Conservation (phyloP, 1,140 invertebrate genomes). For the Zaprionus capensis region DNA sequence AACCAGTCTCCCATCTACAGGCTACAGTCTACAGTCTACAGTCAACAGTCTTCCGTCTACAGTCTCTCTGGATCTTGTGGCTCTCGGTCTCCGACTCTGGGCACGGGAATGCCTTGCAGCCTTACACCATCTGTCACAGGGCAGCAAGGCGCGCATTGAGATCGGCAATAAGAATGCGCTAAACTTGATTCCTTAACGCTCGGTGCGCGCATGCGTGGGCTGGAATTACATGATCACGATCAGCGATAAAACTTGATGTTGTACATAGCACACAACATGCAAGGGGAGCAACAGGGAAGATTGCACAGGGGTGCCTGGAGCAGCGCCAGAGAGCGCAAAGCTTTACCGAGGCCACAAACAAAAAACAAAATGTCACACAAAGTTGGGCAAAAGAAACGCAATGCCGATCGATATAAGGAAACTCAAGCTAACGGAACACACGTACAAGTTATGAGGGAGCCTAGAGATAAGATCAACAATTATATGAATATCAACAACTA, state of each 20-base stretch:
- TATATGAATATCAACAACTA: not conserved
- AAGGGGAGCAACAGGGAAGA: constrained; percentile 13
- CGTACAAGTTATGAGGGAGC: not conserved
- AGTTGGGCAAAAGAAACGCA: constrained; percentile 54
- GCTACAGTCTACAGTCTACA: not conserved
- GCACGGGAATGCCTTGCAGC: constrained; percentile 72
- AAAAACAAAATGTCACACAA: constrained; percentile 77
- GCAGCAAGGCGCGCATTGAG: constrained; percentile 50
- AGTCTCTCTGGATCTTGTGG: constrained; percentile 3
- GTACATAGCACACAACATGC: constrained; percentile 73
- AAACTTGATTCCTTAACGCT: constrained; percentile 80
- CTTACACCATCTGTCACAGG: constrained; percentile 78
- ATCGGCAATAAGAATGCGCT: constrained; percentile 79
- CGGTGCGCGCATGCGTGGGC: constrained; percentile 81
- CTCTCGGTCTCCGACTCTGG: constrained; percentile 16
- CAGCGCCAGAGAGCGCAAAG: constrained; percentile 9
- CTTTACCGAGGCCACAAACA: not conserved
- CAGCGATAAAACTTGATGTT: constrained; percentile 84
- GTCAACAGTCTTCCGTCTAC: not conserved
- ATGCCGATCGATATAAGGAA: not conserved
- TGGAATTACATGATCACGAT: constrained; percentile 84
- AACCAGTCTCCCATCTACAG: constrained; percentile 17
- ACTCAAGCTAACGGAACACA: constrained; percentile 13
- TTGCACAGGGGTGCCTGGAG: not conserved
- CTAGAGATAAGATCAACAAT: not conserved